Evolutionary conservation across 2,888 invertebrate species (phyloP).

Genomic region (Nymphalis c-album): DNA sequence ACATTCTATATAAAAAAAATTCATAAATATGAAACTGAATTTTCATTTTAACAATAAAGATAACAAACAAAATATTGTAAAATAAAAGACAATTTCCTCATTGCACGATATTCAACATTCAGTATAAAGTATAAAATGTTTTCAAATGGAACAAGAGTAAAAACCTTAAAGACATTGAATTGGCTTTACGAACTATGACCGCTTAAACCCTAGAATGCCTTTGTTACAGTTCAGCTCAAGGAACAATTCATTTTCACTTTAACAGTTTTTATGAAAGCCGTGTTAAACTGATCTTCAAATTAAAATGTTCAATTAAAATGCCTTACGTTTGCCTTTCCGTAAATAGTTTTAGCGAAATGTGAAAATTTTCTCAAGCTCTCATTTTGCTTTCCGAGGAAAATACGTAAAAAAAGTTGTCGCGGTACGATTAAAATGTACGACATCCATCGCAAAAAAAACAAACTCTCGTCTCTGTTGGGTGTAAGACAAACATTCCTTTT

Average conservation of each 20-base stretch:
- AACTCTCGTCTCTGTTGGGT: constrained; percentile 18
- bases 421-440: constrained; percentile 23
- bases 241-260: constrained; percentile 20
- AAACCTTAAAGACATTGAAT: not conserved
- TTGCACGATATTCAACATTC: no score
- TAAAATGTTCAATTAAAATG: constrained; percentile 13
- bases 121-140: not conserved
- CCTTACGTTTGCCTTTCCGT: constrained; percentile 1
- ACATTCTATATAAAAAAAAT: no score
- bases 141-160: not conserved
- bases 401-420: constrained; percentile 14
- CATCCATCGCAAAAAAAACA: constrained; percentile 17
- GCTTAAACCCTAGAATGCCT: constrained; percentile 18
- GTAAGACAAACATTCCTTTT: constrained; percentile 24
- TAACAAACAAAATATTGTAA: no score
- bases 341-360: constrained; percentile 7
- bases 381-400: constrained; percentile 11
- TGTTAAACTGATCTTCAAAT: constrained; percentile 21
- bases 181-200: constrained; percentile 15
- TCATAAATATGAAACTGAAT: no score
- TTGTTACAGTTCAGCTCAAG: constrained; percentile 13
- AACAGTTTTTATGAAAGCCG: constrained; percentile 15
- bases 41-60: no score
- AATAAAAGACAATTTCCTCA: no score
- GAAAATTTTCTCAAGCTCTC: constrained; percentile 7